Conservation (phyloP, 1,140 invertebrate species). For the Nixonia krombeini region DNA sequence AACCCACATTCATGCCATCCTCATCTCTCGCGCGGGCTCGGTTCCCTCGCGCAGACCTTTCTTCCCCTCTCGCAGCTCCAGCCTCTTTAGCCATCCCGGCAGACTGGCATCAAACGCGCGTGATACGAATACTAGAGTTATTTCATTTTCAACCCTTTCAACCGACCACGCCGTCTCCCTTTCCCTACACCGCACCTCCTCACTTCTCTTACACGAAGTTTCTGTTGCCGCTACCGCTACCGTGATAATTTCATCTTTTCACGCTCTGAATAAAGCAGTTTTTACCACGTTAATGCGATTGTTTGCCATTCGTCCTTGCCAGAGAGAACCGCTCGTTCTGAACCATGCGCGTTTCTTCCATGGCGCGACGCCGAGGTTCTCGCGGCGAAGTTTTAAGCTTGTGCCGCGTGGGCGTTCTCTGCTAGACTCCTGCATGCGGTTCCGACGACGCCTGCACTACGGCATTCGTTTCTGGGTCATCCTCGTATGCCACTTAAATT, state of each 20-base stretch:
- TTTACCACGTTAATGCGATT: slow-evolving; percentile 51
- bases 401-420: slow-evolving; percentile 6
- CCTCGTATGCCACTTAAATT: slow-evolving; percentile 18
- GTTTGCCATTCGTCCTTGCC: slow-evolving; percentile 50
- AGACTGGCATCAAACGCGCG: slow-evolving; percentile 50
- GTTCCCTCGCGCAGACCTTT: slow-evolving; percentile 5
- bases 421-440: slow-evolving; percentile 12
- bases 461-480: slow-evolving; percentile 30
- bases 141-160: slow-evolving; percentile 65
- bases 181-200: slow-evolving; percentile 23
- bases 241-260: slow-evolving; percentile 61
- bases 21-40: slow-evolving; percentile 11
- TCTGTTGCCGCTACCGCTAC: slow-evolving; percentile 1
- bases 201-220: slow-evolving; percentile 19
- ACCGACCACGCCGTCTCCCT: slow-evolving; percentile 31
- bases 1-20: slow-evolving; percentile 50
- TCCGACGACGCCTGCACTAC: slow-evolving; percentile 29
- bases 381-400: slow-evolving; percentile 14
- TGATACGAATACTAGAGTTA: slow-evolving; percentile 60
- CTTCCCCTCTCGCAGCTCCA: slow-evolving; percentile 13
- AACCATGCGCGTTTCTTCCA: slow-evolving; percentile 26
- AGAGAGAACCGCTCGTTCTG: slow-evolving; percentile 16
- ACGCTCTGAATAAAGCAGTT: slow-evolving; percentile 57
- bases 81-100: too few species aligned
- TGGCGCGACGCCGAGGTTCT: too few species aligned